phyloP scores from a whole-genome alignment of 2,113 vertebrate species.

The Strix uralensis region DNA sequence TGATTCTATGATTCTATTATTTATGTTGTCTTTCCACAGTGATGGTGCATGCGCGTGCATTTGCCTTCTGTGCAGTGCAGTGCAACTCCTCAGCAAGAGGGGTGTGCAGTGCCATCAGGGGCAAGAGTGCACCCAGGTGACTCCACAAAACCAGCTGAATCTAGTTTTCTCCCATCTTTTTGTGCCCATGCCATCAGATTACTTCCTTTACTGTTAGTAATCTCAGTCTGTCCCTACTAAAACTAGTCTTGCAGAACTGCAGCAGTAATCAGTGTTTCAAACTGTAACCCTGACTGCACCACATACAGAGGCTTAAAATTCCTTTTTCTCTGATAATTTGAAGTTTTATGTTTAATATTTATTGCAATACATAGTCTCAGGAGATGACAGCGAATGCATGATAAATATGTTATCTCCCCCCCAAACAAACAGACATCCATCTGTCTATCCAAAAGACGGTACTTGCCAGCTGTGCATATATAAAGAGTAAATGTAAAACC shows the following conservation, averaged over 20 bases:
- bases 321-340: slow-evolving; percentile 11
- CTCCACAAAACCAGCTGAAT: background rate
- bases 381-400: slow-evolving; percentile 12
- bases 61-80: background rate
- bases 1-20: background rate
- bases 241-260: background rate
- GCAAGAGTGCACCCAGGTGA: accelerated
- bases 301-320: slow-evolving; percentile 8
- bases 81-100: background rate
- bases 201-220: background rate
- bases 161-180: background rate
- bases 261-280: background rate
- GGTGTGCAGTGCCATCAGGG: too few relatives aligned
- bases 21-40: accelerated
- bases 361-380: background rate
- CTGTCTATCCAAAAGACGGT: slow-evolving; percentile 24
- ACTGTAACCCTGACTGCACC: background rate
- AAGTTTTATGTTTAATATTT: slow-evolving; percentile 48
- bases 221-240: background rate
- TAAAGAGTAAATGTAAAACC: slow-evolving; percentile 62
- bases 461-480: slow-evolving; percentile 54
- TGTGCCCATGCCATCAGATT: background rate
- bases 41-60: background rate
- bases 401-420: slow-evolving; percentile 24
- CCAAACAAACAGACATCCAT: slow-evolving; percentile 49